phyloP scores from a whole-genome alignment of 2,888 invertebrate genomes.

The Oscheius sp. region DNA sequence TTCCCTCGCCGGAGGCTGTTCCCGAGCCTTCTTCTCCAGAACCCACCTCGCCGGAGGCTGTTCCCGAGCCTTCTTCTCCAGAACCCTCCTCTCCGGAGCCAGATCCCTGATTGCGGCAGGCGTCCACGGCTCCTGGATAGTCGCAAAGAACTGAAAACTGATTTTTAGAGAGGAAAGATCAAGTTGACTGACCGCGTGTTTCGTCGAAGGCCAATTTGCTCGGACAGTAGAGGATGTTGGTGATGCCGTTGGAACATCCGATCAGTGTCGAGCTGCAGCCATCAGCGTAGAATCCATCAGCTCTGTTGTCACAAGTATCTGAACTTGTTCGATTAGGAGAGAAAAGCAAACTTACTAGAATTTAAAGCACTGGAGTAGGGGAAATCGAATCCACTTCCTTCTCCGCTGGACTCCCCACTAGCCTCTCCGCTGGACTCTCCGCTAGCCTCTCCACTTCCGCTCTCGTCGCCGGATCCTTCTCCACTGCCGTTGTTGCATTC shows the following conservation, averaged over 20 bases:
- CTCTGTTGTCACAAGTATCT: slow-evolving; percentile 22
- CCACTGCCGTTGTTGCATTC: slow-evolving; percentile 36
- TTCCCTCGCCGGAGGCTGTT: too few relatives aligned
- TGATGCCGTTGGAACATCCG: slow-evolving; percentile 5
- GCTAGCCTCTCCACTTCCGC: slow-evolving; percentile 4
- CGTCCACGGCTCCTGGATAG: too few relatives aligned
- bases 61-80: too few relatives aligned
- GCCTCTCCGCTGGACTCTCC: neutral
- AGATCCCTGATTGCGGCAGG: too few relatives aligned
- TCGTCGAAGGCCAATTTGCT: slow-evolving; percentile 20
- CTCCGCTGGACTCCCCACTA: slow-evolving; percentile 4
- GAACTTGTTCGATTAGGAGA: too few relatives aligned
- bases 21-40: too few relatives aligned
- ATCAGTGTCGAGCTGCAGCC: slow-evolving; percentile 27
- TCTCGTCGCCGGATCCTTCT: neutral
- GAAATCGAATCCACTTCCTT: neutral
- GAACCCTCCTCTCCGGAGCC: too few relatives aligned
- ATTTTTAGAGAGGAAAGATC: too few relatives aligned
- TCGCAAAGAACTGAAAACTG: too few relatives aligned
- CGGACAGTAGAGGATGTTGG: slow-evolving; percentile 13
- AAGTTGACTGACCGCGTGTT: neutral
- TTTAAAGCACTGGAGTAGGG: neutral
- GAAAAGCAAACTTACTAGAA: neutral
- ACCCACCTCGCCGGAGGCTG: too few relatives aligned
- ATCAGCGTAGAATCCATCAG: slow-evolving; percentile 25